Base-by-base conservation (phyloP, 2,888 invertebrate species). In the Argyra leucocephala region DNA sequence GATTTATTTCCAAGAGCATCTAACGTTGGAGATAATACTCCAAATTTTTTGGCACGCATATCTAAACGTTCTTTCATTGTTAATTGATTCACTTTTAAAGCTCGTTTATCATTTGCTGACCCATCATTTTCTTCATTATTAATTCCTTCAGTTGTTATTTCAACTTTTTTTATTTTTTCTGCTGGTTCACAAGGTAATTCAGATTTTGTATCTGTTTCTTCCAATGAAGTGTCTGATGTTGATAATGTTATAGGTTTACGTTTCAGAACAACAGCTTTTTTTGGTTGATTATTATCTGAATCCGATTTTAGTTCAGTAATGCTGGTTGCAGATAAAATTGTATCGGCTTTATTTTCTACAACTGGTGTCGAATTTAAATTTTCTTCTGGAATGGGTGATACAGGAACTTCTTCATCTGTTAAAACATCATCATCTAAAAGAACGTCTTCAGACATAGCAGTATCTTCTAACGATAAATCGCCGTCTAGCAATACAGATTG, bases 31-130 rank as follows among this genome's bases (percentile, higher is more conserved):
- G 86, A 85, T 67, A 83, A 81, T 37, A 87, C 80, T 5, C 91
- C 91, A 81, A 92, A 92, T 73, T 91, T 86, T 73, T 90, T 90
- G 2, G 91, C 91, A 72, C 92, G 84, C 84, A 90, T 82, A 76
- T 90, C 90, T 66, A 91, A 75, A 68, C 88, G 83, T 59, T 87
- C 87, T 75, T 86, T 83, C 18, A 81, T 77, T 64, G 82, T 82
- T 24, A 87, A 71, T 66, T 84, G 80, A 3, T 83, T 83, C 5
- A 86, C 72, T 76, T 87, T 87, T 26, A 85, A 81, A 36, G 85
- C 77, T 73, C 83, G 84, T 70, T 80, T 82, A 57, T 82, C 81
- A 9, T 71, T 66, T 1, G 15, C 23, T 62, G 9, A 23, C 62
- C 10, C 21, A 18, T 4, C n/a, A 1, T 23, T 21, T 1, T 61